Base-by-base conservation (phyloP, 2,888 invertebrate genomes). In the Perithous albicinctus region DNA sequence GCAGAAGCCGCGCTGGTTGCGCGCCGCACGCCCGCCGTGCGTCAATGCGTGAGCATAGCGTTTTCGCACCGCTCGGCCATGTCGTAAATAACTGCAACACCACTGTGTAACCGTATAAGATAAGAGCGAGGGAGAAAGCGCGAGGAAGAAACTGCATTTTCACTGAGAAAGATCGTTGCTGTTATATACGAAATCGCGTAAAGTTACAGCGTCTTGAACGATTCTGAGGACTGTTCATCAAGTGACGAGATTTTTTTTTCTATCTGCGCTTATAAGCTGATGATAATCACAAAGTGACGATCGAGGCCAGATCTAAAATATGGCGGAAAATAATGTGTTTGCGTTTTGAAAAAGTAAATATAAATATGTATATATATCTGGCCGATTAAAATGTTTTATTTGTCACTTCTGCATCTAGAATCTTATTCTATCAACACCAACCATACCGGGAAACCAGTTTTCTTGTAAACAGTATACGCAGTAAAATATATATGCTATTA, bases 81-180 rank as follows among this genome's bases (percentile, higher is more conserved):
- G 78, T 82, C 82, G 82, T 78, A 82, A 82, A 82, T 82, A 82
- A 78, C 75, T 78, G 82, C 78, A 75, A 82, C 78, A 82, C 74
- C 73, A 69, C 56, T 51, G 75, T 66, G 32, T 15, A 7, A 18
- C 12, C n/a, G 23, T 8, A 8, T 12, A 41, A 51, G 63, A 64
- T 38, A 43, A 66, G 77, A 73, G 41, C 41, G 66, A 79, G 75
- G 12, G 82, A 82, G 82, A 82, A 61, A 79, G 54, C 38, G 43
- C 78, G 70, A 75, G 82, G 82, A 82, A 82, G 72, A 66, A 59
- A 35, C 23, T 35, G 23, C 26, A 41, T 66, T 75, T 75, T 59
- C 26, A 41, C 41, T 38, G 41, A 43, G 54, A 69, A 78, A 63
- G 54, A 43, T 81, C 56, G 46, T 38, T 51, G n/a, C 64, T 64